A percentile compares a stretch with the other conserved stretches of the same genome.
These are phyloP conservation scores for Electrona antarctica DNA, from an alignment of 2,113 vertebrate species.

Conservation along the genomic window DNA sequence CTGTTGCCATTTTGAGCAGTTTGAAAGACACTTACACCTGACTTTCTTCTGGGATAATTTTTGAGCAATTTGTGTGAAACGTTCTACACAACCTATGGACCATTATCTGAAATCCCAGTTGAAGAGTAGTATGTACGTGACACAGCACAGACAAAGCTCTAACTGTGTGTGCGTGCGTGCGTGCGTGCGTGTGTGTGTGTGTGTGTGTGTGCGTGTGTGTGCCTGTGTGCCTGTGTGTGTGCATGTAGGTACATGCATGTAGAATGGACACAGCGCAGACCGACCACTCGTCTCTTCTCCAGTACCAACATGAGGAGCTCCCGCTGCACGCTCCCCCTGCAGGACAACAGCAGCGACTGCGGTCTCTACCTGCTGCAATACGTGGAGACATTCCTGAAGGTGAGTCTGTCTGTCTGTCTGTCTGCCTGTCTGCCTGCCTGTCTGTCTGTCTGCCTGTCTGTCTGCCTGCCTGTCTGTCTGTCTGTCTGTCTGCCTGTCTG, in stretches of 20 bases:
- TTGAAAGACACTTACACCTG: too few species aligned
- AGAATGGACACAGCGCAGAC: conserved; percentile 89
- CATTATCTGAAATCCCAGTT: too few species aligned
- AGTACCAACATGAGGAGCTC: conserved; percentile 75
- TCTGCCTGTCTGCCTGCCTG: too few species aligned
- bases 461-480: too few species aligned
- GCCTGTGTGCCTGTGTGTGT: neutral
- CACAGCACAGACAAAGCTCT: too few species aligned
- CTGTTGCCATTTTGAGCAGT: too few species aligned
- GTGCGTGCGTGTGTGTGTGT: conserved; percentile 12
- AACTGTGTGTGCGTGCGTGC: conserved; percentile 2
- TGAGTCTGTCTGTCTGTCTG: conserved; percentile 44
- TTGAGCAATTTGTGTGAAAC: too few species aligned
- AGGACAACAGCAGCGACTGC: conserved; percentile 94
- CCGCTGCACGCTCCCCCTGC: conserved; percentile 88
- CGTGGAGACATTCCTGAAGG: conserved; percentile 92
- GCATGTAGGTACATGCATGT: conserved; percentile 87
- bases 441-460: too few species aligned
- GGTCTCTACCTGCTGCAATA: conserved; percentile 93
- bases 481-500: too few species aligned
- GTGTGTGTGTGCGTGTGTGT: neutral
- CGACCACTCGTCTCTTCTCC: conserved; percentile 80
- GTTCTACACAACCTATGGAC: too few species aligned
- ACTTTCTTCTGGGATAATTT: too few species aligned
- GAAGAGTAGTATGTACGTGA: too few species aligned